Percentiles rank a stretch among this genome's conserved stretches.
Conservation (phyloP, 1,140 invertebrate species). For the Heliconius hewitsoni region DNA sequence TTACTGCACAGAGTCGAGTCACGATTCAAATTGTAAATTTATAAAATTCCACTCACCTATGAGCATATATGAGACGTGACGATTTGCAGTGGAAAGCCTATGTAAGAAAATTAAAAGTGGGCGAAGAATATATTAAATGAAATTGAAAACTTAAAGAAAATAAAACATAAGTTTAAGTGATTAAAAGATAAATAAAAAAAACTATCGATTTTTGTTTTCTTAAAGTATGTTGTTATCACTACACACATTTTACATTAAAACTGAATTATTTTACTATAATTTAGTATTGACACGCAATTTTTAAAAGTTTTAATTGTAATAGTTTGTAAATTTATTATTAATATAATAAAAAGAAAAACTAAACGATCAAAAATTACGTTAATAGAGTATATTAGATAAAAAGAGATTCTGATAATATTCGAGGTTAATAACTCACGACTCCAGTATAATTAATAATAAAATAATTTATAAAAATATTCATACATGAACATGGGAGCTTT, state of each 20-base stretch:
- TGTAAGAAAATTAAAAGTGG: neutral
- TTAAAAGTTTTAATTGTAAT: too few species aligned
- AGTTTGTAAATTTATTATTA: too few species aligned
- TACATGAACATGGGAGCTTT: constrained; percentile 21
- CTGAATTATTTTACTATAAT: too few species aligned
- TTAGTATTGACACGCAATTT: too few species aligned
- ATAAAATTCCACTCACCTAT: constrained; percentile 46
- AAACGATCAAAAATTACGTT: too few species aligned
- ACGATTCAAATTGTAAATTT: constrained; percentile 52
- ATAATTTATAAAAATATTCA: constrained; percentile 3
- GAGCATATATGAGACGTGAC: constrained; percentile 36
- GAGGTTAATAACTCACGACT: neutral
- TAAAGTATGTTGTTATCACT: too few species aligned
- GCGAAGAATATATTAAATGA: neutral
- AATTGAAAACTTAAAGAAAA: too few species aligned
- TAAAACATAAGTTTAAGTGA: too few species aligned
- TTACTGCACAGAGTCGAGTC: constrained; percentile 38
- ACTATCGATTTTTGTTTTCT: too few species aligned
- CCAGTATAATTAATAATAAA: neutral
- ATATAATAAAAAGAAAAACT: too few species aligned
- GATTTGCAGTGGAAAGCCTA: neutral
- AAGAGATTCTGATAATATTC: neutral
- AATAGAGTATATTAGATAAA: neutral
- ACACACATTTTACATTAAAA: too few species aligned
- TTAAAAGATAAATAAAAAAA: too few species aligned